Base-by-base conservation (phyloP, 30 jellyfish, hydroid and myxozoan species). In the Aurelia coerulea region DNA sequence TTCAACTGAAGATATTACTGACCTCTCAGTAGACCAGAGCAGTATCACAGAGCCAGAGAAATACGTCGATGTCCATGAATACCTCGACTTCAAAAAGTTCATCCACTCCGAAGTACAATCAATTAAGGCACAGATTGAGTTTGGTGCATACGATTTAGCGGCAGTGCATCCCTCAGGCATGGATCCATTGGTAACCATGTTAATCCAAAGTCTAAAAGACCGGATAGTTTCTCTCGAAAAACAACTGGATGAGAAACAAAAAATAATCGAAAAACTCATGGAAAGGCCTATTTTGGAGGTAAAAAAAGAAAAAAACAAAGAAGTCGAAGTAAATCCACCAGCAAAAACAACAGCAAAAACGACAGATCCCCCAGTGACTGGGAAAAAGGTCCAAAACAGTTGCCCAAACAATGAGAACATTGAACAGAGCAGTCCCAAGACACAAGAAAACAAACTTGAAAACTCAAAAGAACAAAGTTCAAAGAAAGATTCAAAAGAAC, bases 241-340 rank as follows among this genome's bases (percentile, higher is more conserved):
- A 18, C 80, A 69, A 39, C 80, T 69, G n/a, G 1, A 31, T 69
- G 80, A 69, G 62, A 69, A 69, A 69, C 80, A n/a, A 60, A 69
- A 69, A 69, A 69, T 69, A 31, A 69, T 69, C 42, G 65, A 32
- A 69, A 39, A 39, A 4, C 65, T 69, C 62, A 31, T 69, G 80
- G 80, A 69, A 10, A 58, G 80, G 80, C 65, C 80, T 69, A 69
- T 33, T 31, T 69, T 69, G 35, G 60, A 69, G 37, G 17, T 37
- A 2, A 1, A 1, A 1, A 64, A 19, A 34, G 37, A 1, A 15
- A 2, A 64, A 64, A 18, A 64, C 74, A 64, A 34, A 64, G 74
- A 64, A 37, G 34, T 64, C 74, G 74, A 64, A 18, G 23, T 1
- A 7, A 11, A 64, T 64, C 37, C 74, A 37, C 74, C 34, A 64